Conservation (phyloP, 92 coral and sea anemone genomes). For the Paramuricea clavata region DNA sequence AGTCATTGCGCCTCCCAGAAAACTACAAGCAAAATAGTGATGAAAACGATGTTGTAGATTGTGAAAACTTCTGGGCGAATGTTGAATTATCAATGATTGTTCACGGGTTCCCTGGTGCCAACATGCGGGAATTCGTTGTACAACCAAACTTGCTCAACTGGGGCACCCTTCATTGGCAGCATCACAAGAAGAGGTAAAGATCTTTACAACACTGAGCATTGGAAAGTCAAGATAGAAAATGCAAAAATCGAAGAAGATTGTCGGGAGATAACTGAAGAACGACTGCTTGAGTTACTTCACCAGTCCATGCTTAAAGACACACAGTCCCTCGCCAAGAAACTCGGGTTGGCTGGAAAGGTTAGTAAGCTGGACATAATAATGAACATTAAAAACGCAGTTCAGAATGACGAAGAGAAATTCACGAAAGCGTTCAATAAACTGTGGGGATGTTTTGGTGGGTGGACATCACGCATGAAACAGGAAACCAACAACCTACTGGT, state of each 20-base stretch:
- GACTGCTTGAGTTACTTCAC: slow-evolving; percentile 62
- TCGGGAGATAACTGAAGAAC: not conserved
- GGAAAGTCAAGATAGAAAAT: slow-evolving; percentile 37
- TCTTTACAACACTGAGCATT: slow-evolving; percentile 70
- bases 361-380: slow-evolving; percentile 63
- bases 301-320: slow-evolving; percentile 61
- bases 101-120: slow-evolving; percentile 49
- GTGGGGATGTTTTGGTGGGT: no score
- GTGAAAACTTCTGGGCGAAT: slow-evolving; percentile 56
- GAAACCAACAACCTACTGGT: not conserved
- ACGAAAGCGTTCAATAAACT: slow-evolving; percentile 67
- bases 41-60: slow-evolving; percentile 36
- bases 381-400: slow-evolving; percentile 47
- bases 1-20: slow-evolving; percentile 46
- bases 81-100: slow-evolving; percentile 62
- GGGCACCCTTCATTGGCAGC: slow-evolving; percentile 70
- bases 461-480: not conserved
- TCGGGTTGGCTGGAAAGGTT: slow-evolving; percentile 54
- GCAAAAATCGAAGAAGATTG: slow-evolving; percentile 64
- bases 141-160: slow-evolving; percentile 61
- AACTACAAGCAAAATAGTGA: slow-evolving; percentile 46
- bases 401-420: slow-evolving; percentile 58
- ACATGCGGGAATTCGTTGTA: not conserved
- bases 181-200: no score
- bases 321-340: slow-evolving; percentile 24